phyloP scores from a whole-genome alignment of 2,797 vertebrate genomes.

The Acestrorhynchus altus region DNA sequence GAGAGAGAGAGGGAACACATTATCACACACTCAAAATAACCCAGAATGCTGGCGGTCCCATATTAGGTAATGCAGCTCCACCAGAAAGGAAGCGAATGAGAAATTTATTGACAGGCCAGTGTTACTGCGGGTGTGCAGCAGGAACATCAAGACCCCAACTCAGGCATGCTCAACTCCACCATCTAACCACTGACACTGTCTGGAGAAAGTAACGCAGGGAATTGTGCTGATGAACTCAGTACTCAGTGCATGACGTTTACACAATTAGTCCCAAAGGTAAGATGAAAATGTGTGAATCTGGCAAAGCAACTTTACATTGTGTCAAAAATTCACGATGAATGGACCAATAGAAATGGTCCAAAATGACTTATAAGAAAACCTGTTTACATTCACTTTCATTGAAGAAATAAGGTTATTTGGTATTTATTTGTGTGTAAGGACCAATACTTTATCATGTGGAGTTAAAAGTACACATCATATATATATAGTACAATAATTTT shows the following conservation, averaged over 20 bases:
- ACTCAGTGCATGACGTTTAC: not conserved
- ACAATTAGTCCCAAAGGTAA: not conserved
- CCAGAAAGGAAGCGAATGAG: slow-evolving; percentile 83
- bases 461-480: too few species aligned
- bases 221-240: not conserved
- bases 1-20: slow-evolving; percentile 74
- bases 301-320: too few species aligned
- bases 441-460: too few species aligned
- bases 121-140: slow-evolving; percentile 74
- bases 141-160: slow-evolving; percentile 68
- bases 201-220: not conserved
- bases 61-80: slow-evolving; percentile 93
- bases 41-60: slow-evolving; percentile 89
- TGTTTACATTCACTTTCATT: too few species aligned
- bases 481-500: too few species aligned
- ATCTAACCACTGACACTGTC: slow-evolving; percentile 39
- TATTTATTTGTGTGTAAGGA: too few species aligned
- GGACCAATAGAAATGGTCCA: too few species aligned
- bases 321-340: too few species aligned
- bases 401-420: too few species aligned
- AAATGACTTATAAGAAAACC: too few species aligned
- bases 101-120: slow-evolving; percentile 87
- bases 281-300: not conserved
- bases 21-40: slow-evolving; percentile 98
- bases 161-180: slow-evolving; percentile 34